Base-by-base conservation (phyloP, 2,888 invertebrate genomes). In the Gnatocerus cornutus region DNA sequence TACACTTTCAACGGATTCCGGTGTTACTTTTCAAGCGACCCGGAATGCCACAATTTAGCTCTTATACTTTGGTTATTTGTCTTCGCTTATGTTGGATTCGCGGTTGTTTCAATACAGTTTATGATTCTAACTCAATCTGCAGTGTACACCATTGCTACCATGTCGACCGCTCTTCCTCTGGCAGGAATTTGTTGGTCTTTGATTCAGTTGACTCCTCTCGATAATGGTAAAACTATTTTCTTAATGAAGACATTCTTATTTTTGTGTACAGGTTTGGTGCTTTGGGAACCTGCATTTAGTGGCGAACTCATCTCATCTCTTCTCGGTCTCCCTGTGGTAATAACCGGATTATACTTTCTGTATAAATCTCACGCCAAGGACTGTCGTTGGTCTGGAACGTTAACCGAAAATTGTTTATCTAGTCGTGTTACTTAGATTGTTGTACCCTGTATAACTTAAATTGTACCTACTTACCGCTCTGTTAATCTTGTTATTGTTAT, bases 231-330 rank as follows among this genome's bases (percentile, higher is more conserved):
- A 72, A 33, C 8, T 21, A 10, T 21, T 30, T 14, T 21, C 29
- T 37, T 74, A 6, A 48, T 48, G 10, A 52, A n/a, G n/a, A n/a
- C n/a, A n/a, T n/a, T n/a, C n/a, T n/a, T n/a, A n/a, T n/a, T n/a
- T n/a, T n/a, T n/a, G n/a, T n/a, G n/a, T n/a, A 9, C 73, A 88
- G 88, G 86, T 75, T 80, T 82, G 63, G 80, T 88, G 66, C 76
- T 84, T 16, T 89, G 88, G 88, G 84, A 87, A 62, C 89, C 89
- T n/a, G 86, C 87, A 10, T 84, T 89, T 61, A 87, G 88, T 3
- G 89, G 89, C n/a, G 90, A 89, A 78, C 79, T 89, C 14, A 88
- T 90, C 64, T 89, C 89, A 78, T 87, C 89, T 0, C 81, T 89
- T 21, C 81, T 89, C 14, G 89, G 89, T 66, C 84, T 89, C 64